These are phyloP conservation scores for Garrulus glandarius DNA, from an alignment of 2,797 vertebrate species.

Conservation along the genomic window DNA sequence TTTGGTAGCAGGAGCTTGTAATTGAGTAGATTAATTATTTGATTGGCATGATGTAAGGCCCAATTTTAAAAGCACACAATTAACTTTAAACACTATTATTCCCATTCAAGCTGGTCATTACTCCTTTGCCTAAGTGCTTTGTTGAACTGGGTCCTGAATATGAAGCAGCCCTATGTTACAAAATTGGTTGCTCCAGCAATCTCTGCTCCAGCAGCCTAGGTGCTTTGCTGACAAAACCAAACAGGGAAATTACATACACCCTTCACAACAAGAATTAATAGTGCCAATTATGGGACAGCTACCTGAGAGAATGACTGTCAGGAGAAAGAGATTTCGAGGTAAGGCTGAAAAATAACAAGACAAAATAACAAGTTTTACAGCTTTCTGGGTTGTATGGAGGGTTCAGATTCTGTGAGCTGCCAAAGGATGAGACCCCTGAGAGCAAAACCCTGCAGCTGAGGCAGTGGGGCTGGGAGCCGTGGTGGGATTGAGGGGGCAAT, in stretches of 20 bases:
- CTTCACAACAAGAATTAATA: neutral
- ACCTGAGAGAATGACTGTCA: neutral
- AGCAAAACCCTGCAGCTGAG: neutral
- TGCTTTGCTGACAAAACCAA: neutral
- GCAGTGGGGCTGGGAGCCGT: accelerated
- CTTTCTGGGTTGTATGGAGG: neutral
- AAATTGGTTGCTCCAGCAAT: neutral
- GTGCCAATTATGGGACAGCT: neutral
- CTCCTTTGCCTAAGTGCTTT: slow-evolving; percentile 16
- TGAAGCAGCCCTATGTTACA: neutral
- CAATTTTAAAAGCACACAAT: neutral
- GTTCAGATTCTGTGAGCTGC: neutral
- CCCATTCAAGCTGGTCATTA: neutral
- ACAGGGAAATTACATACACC: neutral
- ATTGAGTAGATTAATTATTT: neutral
- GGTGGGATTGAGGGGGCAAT: neutral
- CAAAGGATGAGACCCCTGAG: neutral
- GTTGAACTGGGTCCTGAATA: neutral
- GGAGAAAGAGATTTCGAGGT: neutral
- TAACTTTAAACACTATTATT: neutral
- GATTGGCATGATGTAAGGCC: neutral
- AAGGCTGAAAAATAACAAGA: neutral
- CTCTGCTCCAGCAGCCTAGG: neutral
- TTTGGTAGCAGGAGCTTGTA: neutral
- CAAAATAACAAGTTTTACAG: neutral